phyloP scores from a whole-genome alignment of 53 echinoderm and acorn worm species.

The Hippasteria phrygiana region DNA sequence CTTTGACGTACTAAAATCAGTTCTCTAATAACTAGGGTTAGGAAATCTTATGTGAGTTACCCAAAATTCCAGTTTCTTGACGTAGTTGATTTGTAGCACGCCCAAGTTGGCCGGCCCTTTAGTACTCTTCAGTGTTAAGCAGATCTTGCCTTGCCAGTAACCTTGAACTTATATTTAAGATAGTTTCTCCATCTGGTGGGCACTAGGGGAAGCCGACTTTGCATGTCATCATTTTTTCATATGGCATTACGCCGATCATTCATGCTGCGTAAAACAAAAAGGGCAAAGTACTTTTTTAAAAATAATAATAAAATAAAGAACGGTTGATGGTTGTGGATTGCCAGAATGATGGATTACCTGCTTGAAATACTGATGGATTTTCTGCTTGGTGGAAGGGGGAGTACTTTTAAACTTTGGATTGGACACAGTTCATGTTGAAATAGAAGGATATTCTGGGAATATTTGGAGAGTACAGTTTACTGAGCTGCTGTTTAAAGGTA shows the following conservation, averaged over 20 bases:
- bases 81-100: neutral
- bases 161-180: slow-evolving; percentile 6
- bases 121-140: neutral
- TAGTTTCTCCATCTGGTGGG: neutral
- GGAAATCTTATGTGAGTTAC: neutral
- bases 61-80: neutral
- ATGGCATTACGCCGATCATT: neutral
- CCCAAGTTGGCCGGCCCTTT: neutral
- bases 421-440: neutral
- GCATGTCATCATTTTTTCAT: neutral
- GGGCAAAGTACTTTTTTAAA: neutral
- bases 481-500: too few relatives aligned
- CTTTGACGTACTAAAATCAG: neutral
- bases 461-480: too few relatives aligned
- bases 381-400: neutral
- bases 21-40: neutral
- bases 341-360: neutral
- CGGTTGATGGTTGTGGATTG: neutral
- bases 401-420: neutral
- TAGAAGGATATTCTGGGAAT: too few relatives aligned
- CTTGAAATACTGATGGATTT: neutral
- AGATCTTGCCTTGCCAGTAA: neutral
- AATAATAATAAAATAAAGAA: neutral
- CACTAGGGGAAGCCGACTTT: neutral
- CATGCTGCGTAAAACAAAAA: neutral